These are phyloP conservation scores for cattle (Bos taurus) DNA, from an alignment of 2,113 vertebrate genomes.

Conservation along the genomic window DNA sequence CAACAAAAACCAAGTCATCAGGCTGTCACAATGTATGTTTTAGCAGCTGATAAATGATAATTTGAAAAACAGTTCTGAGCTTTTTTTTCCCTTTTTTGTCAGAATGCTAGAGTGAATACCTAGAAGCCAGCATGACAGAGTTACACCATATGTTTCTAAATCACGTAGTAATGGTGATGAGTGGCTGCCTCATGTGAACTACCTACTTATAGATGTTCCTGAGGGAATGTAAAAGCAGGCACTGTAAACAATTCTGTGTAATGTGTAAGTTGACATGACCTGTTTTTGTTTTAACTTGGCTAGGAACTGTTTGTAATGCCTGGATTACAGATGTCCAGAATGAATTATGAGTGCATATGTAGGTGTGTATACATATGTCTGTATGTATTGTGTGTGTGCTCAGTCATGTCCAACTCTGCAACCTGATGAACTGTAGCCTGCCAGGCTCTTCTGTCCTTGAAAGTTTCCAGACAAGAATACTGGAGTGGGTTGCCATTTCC, in stretches of 20 bases:
- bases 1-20: background rate
- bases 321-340: background rate
- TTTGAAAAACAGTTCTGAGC: background rate
- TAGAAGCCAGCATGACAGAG: constrained; percentile 50
- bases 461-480: background rate
- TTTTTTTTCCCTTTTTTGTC: background rate
- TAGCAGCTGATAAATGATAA: background rate
- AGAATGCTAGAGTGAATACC: constrained; percentile 31
- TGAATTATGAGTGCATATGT: background rate
- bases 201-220: background rate
- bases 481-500: background rate
- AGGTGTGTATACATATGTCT: background rate
- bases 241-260: constrained; percentile 2
- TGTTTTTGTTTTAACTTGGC: background rate
- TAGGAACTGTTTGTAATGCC: background rate
- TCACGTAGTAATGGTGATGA: constrained; percentile 19
- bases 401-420: background rate
- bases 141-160: constrained; percentile 56
- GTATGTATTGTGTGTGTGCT: background rate
- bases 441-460: background rate
- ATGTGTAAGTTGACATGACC: background rate
- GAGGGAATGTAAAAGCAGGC: background rate
- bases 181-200: constrained; percentile 58
- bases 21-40: background rate
- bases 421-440: background rate